Evolutionary conservation across 2,888 invertebrate species (phyloP), one percentile per base, ranked within the genome.

Genomic region (Odontocolon sp.): DNA sequence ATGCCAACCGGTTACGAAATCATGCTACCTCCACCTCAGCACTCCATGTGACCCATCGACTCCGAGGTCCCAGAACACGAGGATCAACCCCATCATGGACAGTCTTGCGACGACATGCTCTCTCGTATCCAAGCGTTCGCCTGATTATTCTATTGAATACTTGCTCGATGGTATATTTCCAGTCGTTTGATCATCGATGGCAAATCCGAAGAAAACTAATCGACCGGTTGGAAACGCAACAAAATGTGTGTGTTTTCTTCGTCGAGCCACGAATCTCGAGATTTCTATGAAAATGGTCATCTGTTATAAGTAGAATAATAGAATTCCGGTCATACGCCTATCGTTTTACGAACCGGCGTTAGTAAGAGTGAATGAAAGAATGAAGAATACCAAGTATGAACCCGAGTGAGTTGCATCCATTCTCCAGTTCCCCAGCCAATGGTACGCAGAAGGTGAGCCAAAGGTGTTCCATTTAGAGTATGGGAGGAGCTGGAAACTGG

Each of bases 21-120:
- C 59, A 87, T 88, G 88, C 70, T 89, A 52, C 86, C 88, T 57
- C 89, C 89, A 0, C 86, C 88, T 0, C 89, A 89, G 61, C 89
- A 88, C 63, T 87, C 90, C 23, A 90, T 90, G 88, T 90, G 90
- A 90, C 89, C 81, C 77, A 68, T 77, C 68, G 81, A 80, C 45
- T 80, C 54, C 18, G 76, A 73, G 74, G 80, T 70, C 76, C 80
- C 67, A 40, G 68, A 52, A 33, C 78, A 85, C 11, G 80, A 83
- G 18, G 82, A 80, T 61, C 84, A 84, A 31, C 61, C 76, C 67
- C 84, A 84, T 80, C 83, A 84, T 38, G 80, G 79, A 54, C 86
- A 86, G 77, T 70, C 68, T 4, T 80, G 80, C 64, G 88, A 89
- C 70, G 88, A 89, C 47, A 83, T 84, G 9, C 74, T 88, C 1